These are phyloP conservation scores for Lutjanus argentimaculatus DNA, from an alignment of 2,797 vertebrate species.

Conservation along the genomic window DNA sequence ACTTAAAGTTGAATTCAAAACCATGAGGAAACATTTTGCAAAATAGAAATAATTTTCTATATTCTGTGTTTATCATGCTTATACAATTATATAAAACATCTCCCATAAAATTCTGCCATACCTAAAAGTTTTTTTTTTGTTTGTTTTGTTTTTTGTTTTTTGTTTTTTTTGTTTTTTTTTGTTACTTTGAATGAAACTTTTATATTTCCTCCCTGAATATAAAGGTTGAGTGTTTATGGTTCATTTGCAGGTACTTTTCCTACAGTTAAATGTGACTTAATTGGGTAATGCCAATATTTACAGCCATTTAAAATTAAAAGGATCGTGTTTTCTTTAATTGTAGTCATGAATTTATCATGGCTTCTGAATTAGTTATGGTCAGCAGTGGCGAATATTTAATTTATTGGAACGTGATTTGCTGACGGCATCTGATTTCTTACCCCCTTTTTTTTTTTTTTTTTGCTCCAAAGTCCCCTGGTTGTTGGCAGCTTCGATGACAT, in stretches of 20 bases:
- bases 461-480: slow-evolving; percentile 77
- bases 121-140: slow-evolving; percentile 4
- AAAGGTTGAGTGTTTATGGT: slow-evolving; percentile 37
- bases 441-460: slow-evolving; percentile 36
- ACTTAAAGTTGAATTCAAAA: neutral
- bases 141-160: too few relatives aligned
- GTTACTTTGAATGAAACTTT: slow-evolving; percentile 18
- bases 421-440: slow-evolving; percentile 80
- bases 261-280: slow-evolving; percentile 81
- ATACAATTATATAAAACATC: slow-evolving; percentile 15
- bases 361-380: slow-evolving; percentile 90
- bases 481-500: slow-evolving; percentile 83
- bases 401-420: slow-evolving; percentile 87
- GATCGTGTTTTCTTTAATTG: slow-evolving; percentile 89
- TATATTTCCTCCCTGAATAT: slow-evolving; percentile 7
- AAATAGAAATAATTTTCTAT: neutral
- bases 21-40: neutral
- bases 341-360: slow-evolving; percentile 86
- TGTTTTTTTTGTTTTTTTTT: too few relatives aligned
- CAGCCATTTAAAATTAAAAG: slow-evolving; percentile 87
- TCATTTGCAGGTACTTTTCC: slow-evolving; percentile 72
- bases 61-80: neutral
- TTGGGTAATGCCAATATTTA: slow-evolving; percentile 90
- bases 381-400: slow-evolving; percentile 87
- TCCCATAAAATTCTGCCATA: neutral